A percentile compares a stretch with the other conserved stretches of the same genome.
Conservation (phyloP, 2,797 vertebrate genomes). For the Jordanella pulchra region DNA sequence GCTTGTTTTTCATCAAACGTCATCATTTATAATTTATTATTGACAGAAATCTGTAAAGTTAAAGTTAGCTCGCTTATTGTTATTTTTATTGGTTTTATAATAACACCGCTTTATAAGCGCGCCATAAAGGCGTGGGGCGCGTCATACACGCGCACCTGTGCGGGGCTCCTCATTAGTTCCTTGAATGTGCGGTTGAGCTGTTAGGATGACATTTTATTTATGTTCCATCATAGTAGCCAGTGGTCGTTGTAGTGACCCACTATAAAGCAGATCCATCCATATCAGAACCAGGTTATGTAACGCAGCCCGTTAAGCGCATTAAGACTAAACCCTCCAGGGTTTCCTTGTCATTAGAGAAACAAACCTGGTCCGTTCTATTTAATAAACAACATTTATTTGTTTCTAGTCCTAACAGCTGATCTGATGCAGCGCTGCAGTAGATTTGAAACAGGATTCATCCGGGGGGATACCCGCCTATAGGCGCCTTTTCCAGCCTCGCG, state of each 20-base stretch:
- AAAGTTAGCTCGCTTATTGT: not conserved
- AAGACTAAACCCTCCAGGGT: constrained; percentile 31
- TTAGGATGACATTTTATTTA: not conserved
- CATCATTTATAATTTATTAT: not conserved
- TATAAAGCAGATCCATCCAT: not conserved
- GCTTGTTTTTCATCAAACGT: too few relatives aligned
- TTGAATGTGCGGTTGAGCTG: not conserved
- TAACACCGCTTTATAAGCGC: not conserved
- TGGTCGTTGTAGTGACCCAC: not conserved
- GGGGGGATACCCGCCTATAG: not conserved
- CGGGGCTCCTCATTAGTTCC: constrained; percentile 1
- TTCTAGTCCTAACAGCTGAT: not conserved
- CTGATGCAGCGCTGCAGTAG: not conserved
- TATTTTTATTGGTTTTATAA: not conserved
- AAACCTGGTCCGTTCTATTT: not conserved
- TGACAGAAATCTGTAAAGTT: not conserved
- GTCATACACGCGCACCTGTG: constrained; percentile 5
- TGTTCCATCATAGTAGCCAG: not conserved
- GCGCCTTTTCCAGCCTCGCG: constrained; percentile 1
- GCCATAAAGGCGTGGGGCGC: not conserved
- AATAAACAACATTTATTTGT: not conserved
- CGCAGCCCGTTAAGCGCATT: constrained; percentile 51
- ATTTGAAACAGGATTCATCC: not conserved
- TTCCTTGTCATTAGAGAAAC: constrained; percentile 6
- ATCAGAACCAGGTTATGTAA: constrained; percentile 53